A percentile compares a stretch with the other conserved stretches of the same genome.
Conservation (phyloP, 2,797 vertebrate genomes). For the Liparis tanakae region DNA sequence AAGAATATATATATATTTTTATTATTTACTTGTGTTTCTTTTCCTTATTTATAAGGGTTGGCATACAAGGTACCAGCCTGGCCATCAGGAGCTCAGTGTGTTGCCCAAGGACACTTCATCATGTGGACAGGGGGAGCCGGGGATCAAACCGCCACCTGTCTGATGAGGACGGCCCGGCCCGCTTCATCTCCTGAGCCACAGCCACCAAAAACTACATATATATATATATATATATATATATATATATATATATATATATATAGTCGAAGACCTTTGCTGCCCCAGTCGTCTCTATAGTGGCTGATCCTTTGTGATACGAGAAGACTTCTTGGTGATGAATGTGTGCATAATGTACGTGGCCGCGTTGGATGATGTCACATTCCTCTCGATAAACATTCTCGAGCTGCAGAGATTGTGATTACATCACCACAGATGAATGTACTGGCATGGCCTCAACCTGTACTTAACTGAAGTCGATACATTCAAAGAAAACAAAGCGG, state of each 20-base stretch:
- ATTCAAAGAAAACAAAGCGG: conserved; percentile 55
- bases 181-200: not conserved
- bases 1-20: not conserved
- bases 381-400: conserved; percentile 10
- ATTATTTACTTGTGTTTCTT: not conserved
- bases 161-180: not conserved
- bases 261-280: conserved; percentile 16
- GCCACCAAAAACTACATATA: not conserved
- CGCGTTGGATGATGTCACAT: conserved; percentile 16
- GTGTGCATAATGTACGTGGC: conserved; percentile 2
- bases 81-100: too few relatives aligned
- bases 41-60: too few relatives aligned
- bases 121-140: not conserved
- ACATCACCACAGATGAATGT: conserved; percentile 43
- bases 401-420: conserved; percentile 35
- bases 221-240: not conserved
- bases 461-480: conserved; percentile 23
- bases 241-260: not conserved
- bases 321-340: conserved; percentile 2
- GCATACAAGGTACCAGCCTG: too few relatives aligned
- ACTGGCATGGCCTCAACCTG: conserved; percentile 29
- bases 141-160: not conserved
- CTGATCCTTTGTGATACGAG: conserved; percentile 22
- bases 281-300: conserved; percentile 15
- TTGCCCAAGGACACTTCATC: not conserved